These are phyloP conservation scores for Forpus xanthops DNA, from an alignment of 2,797 vertebrate species.

Conservation along the genomic window DNA sequence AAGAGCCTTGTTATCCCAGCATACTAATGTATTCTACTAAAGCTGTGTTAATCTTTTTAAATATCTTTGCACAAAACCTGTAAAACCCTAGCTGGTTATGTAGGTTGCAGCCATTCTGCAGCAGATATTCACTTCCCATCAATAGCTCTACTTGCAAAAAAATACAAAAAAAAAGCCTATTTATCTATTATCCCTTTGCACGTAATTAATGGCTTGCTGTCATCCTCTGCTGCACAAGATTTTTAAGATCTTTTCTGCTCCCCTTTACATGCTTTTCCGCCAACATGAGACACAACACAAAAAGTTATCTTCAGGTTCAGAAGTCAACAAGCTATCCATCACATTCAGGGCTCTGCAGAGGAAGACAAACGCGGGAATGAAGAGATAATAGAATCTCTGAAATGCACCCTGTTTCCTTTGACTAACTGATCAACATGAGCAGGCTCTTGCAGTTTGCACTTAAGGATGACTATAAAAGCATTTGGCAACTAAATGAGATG, in stretches of 20 bases:
- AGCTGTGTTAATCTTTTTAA: neutral
- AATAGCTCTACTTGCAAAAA: neutral
- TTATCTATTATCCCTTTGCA: neutral
- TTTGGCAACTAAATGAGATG: neutral
- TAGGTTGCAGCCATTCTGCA: neutral
- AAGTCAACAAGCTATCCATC: constrained; percentile 21
- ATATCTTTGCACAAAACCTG: neutral
- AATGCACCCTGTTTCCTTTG: neutral
- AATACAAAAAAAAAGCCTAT: neutral
- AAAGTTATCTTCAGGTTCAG: constrained; percentile 16
- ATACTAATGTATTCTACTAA: neutral
- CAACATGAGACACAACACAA: neutral
- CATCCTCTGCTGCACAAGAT: neutral
- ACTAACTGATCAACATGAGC: neutral
- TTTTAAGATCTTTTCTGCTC: neutral
- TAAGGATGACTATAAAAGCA: neutral
- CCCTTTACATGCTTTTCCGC: neutral
- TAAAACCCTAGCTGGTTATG: neutral
- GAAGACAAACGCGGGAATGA: neutral
- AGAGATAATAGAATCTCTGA: constrained; percentile 23
- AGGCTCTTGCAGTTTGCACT: neutral
- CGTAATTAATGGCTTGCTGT: neutral
- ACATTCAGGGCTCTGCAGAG: neutral
- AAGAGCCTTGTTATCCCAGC: neutral
- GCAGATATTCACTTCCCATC: constrained; percentile 1